These are phyloP conservation scores for Cephus pulcher DNA, from an alignment of 2,888 invertebrate species.

Conservation along the genomic window DNA sequence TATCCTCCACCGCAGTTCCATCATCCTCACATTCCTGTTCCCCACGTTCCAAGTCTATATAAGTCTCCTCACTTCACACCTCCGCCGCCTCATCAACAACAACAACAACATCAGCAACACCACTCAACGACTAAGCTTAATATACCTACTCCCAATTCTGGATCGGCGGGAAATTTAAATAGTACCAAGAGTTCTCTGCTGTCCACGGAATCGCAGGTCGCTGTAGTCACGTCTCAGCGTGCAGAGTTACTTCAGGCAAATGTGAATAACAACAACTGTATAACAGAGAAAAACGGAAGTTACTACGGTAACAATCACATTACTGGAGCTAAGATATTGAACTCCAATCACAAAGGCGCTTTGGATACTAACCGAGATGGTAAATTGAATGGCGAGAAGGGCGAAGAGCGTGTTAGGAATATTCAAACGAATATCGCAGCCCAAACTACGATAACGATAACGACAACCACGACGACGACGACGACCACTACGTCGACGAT, in stretches of 20 bases:
- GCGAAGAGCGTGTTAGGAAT: not conserved
- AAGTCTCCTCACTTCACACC: constrained; percentile 51
- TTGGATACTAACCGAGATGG: not conserved
- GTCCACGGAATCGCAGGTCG: not conserved
- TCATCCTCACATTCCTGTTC: constrained; percentile 53
- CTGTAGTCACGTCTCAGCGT: not conserved
- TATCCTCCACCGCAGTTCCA: constrained; percentile 50
- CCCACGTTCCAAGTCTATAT: constrained; percentile 52
- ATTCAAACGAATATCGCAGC: not conserved
- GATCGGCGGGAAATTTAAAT: constrained; percentile 11
- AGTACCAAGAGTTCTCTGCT: constrained; percentile 8
- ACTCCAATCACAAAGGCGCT: constrained; percentile 31
- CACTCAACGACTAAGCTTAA: constrained; percentile 27
- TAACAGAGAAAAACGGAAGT: constrained; percentile 29
- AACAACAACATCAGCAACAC: constrained; percentile 35
- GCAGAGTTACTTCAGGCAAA: constrained; percentile 7
- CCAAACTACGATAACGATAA: not conserved
- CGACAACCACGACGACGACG: not conserved
- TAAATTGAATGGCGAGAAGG: not conserved
- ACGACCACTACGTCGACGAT: not conserved
- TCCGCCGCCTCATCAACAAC: constrained; percentile 34
- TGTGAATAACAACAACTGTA: constrained; percentile 18
- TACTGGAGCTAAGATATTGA: constrained; percentile 19
- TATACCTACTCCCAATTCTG: constrained; percentile 15
- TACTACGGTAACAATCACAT: constrained; percentile 37